phyloP scores from a whole-genome alignment of 2,797 vertebrate species.

The Xenops minutus region DNA sequence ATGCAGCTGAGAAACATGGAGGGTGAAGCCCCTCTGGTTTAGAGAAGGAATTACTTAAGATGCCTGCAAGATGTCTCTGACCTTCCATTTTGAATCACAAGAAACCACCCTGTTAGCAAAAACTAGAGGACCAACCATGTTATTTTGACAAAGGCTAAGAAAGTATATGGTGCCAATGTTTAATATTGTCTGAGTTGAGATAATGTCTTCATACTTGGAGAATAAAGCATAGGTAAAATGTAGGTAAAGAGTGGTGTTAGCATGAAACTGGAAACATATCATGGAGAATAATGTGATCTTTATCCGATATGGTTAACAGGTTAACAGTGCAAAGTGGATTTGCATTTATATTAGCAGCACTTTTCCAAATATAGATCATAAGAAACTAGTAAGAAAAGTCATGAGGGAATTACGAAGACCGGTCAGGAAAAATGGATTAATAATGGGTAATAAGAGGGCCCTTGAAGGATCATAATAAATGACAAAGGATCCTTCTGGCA shows the following conservation, averaged over 20 bases:
- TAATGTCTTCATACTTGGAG: neutral
- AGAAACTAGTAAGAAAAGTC: neutral
- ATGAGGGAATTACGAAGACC: neutral
- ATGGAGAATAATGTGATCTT: neutral
- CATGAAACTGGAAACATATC: neutral
- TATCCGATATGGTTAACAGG: neutral
- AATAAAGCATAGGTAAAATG: neutral
- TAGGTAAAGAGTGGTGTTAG: neutral
- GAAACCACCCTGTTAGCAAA: neutral
- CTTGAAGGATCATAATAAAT: slow-evolving; percentile 18
- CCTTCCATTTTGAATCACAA: neutral
- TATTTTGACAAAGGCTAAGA: neutral
- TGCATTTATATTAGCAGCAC: slow-evolving; percentile 34
- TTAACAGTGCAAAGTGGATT: slow-evolving; percentile 37
- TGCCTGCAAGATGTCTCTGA: neutral
- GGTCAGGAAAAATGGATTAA: slow-evolving; percentile 25
- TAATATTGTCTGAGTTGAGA: neutral
- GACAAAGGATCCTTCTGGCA: neutral
- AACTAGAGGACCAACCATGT: neutral
- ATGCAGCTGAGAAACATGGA: neutral
- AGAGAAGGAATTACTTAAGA: neutral
- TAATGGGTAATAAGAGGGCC: neutral
- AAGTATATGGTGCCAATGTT: neutral
- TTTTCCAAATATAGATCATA: neutral
- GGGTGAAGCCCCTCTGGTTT: neutral